A percentile compares a stretch with the other conserved stretches of the same genome.
Conservation (phyloP, 2,113 vertebrate species). For the Strigops habroptila region DNA sequence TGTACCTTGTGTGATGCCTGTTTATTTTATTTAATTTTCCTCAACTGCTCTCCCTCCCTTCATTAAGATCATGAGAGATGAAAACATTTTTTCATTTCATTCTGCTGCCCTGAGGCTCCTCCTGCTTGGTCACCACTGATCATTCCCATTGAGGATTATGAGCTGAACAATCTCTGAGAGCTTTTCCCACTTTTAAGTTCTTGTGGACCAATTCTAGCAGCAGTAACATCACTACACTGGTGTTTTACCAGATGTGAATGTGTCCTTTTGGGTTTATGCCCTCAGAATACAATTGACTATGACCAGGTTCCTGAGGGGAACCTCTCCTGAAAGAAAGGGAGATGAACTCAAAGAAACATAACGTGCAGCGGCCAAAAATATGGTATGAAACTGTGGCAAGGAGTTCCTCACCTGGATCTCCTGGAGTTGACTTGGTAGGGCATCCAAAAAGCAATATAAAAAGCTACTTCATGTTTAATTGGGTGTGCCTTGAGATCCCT, state of each 20-base stretch:
- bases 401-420: not conserved
- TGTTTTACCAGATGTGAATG: not conserved
- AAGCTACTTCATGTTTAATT: not conserved
- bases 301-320: not conserved
- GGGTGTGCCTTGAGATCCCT: not conserved
- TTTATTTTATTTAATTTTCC: conserved; percentile 3
- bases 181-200: not conserved
- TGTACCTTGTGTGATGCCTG: not conserved
- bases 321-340: not conserved
- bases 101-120: not conserved
- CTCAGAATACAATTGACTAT: not conserved
- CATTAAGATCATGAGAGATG: not conserved
- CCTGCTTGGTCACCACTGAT: not conserved
- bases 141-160: not conserved
- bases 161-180: not conserved
- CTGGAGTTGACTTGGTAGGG: not conserved
- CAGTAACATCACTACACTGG: not conserved
- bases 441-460: not conserved
- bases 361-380: not conserved
- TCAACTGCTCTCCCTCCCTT: not conserved
- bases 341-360: not conserved
- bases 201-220: not conserved
- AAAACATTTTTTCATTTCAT: conserved; percentile 12
- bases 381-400: not conserved
- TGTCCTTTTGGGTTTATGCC: not conserved